These are phyloP conservation scores for Drosophila ezoana DNA, from an alignment of 2,888 invertebrate genomes.

Conservation along the genomic window DNA sequence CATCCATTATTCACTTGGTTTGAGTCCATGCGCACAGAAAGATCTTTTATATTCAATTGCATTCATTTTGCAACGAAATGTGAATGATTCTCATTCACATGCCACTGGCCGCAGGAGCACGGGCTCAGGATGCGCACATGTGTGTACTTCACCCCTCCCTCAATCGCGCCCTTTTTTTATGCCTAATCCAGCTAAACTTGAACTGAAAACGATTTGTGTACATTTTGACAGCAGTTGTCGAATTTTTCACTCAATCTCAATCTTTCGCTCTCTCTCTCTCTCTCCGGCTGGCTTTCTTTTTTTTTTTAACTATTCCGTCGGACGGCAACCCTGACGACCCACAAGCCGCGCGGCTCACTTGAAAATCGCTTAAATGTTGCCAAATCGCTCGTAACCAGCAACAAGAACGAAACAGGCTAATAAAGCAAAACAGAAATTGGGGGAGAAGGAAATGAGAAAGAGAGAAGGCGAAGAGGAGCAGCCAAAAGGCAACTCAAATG, in stretches of 20 bases:
- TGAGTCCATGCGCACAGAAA: constrained; percentile 11
- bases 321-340: constrained; percentile 9
- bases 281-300: neutral
- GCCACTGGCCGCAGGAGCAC: neutral
- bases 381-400: constrained; percentile 38
- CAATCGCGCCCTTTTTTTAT: neutral
- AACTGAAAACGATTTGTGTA: constrained; percentile 63
- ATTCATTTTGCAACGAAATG: constrained; percentile 1
- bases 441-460: neutral
- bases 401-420: constrained; percentile 51
- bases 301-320: neutral
- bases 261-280: neutral
- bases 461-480: neutral
- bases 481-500: constrained; percentile 52
- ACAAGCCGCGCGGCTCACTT: constrained; percentile 12
- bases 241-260: neutral
- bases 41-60: constrained; percentile 18
- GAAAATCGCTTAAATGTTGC: constrained; percentile 53
- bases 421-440: constrained; percentile 38
- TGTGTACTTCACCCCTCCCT: neutral
- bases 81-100: neutral
- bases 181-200: constrained; percentile 19
- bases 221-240: constrained; percentile 57
- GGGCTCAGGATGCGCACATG: constrained; percentile 7
- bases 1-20: constrained; percentile 14